Evolutionary conservation across 2,888 invertebrate genomes (phyloP).

Genomic region (Drosophila merina): DNA sequence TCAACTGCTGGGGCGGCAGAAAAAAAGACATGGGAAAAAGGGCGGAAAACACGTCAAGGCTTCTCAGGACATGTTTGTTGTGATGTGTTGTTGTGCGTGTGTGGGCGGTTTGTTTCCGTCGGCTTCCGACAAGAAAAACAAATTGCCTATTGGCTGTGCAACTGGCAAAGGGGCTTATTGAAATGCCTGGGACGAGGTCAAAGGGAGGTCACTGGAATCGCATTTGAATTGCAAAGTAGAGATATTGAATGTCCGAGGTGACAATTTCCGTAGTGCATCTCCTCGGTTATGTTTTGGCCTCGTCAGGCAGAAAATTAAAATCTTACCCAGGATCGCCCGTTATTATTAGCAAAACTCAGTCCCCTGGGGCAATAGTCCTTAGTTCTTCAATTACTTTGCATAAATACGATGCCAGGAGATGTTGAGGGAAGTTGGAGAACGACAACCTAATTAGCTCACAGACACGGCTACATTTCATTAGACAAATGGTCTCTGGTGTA

Average conservation of each 20-base stretch:
- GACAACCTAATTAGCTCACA: constrained; percentile 70
- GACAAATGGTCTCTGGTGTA: constrained; percentile 73
- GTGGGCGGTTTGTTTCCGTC: constrained; percentile 10
- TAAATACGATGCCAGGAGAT: constrained; percentile 18
- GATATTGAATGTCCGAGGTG: constrained; percentile 10
- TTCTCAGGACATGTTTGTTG: constrained; percentile 12
- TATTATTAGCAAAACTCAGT: constrained; percentile 20
- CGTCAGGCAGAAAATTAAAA: constrained; percentile 40
- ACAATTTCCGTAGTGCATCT: constrained; percentile 14
- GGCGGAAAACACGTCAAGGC: constrained; percentile 26
- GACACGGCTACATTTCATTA: constrained; percentile 73
- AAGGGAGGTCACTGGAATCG: constrained; percentile 7
- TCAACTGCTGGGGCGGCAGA: constrained; percentile 49
- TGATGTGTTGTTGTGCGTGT: constrained; percentile 8
- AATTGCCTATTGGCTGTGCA: constrained; percentile 55
- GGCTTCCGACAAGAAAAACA: constrained; percentile 51
- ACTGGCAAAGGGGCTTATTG: constrained; percentile 45
- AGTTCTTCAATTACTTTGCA: constrained; percentile 45
- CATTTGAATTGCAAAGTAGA: constrained; percentile 38
- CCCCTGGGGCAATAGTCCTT: constrained; percentile 5
- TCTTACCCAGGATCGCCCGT: constrained; percentile 8
- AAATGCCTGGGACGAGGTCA: constrained; percentile 26
- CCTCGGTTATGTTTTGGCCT: not conserved
- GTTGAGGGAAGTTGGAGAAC: constrained; percentile 1
- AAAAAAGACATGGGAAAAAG: constrained; percentile 19